Evolutionary conservation across 1,140 invertebrate genomes (phyloP).

Genomic region (Laupala kohalensis): DNA sequence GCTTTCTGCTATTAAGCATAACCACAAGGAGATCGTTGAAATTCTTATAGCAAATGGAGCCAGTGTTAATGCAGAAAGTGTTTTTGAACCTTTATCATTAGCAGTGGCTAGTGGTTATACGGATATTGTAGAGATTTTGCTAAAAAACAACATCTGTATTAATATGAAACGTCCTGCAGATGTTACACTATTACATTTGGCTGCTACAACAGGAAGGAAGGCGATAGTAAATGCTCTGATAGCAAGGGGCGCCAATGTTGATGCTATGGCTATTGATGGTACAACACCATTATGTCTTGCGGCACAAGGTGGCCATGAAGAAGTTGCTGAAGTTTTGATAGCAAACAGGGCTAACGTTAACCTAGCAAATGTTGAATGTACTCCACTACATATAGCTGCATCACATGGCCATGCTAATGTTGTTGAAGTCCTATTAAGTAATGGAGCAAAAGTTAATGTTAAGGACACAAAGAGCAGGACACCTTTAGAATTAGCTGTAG

Average conservation of each 20-base stretch:
- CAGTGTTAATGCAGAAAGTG: not conserved
- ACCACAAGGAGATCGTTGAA: not conserved
- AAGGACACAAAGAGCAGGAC: not conserved
- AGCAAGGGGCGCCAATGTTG: conserved; percentile 28
- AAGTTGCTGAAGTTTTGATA: conserved; percentile 15
- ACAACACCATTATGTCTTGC: not conserved
- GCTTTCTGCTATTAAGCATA: not conserved
- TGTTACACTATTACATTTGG: conserved; percentile 22
- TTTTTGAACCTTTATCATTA: not conserved
- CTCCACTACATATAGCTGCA: not conserved
- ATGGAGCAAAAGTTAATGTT: not conserved
- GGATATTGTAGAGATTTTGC: not conserved
- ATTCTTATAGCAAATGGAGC: not conserved
- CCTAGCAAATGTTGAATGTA: not conserved
- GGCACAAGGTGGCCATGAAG: not conserved
- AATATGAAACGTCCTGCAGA: not conserved
- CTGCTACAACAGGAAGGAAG: conserved; percentile 32
- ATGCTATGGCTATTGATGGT: not conserved
- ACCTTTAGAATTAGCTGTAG: not conserved
- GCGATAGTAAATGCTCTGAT: conserved; percentile 31
- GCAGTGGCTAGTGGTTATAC: not conserved
- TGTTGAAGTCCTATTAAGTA: not conserved
- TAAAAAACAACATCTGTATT: not conserved
- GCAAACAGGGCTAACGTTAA: conserved; percentile 7
- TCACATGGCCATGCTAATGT: not conserved